A percentile compares a stretch with the other conserved stretches of the same genome.
Evolutionary conservation across 2,888 invertebrate genomes (phyloP).

Genomic region (Beris morrisii): DNA sequence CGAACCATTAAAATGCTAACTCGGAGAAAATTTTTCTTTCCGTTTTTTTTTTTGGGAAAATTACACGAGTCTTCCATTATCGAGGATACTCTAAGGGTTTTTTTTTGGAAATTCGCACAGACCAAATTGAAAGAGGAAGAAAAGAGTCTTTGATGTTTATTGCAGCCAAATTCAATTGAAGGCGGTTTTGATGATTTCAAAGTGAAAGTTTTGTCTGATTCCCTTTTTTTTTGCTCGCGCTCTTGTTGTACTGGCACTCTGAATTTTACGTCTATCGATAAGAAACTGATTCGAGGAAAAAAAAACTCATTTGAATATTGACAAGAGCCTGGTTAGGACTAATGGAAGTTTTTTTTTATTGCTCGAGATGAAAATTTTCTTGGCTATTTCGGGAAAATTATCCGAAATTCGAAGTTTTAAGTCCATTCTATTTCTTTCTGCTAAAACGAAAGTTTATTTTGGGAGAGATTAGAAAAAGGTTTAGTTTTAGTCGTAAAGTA

Average conservation of each 20-base stretch:
- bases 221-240: background rate
- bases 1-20: constrained; percentile 24
- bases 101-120: background rate
- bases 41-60: constrained; percentile 22
- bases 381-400: too few species aligned
- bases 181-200: constrained; percentile 8
- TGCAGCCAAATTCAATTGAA: constrained; percentile 17
- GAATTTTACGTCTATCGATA: too few species aligned
- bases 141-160: constrained; percentile 25
- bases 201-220: constrained; percentile 2
- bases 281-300: background rate
- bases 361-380: too few species aligned
- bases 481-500: too few species aligned
- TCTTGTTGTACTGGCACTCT: too few species aligned
- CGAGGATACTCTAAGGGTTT: background rate
- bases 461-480: too few species aligned
- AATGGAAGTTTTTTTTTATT: too few species aligned
- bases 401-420: too few species aligned
- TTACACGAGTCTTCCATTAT: constrained; percentile 30
- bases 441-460: too few species aligned
- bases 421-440: too few species aligned
- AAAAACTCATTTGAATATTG: constrained; percentile 3
- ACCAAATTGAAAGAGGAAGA: constrained; percentile 10
- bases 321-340: constrained; percentile 1
- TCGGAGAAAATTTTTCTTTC: constrained; percentile 16